phyloP scores from a whole-genome alignment of 2,113 vertebrate genomes.

The Melanerpes formicivorus region DNA sequence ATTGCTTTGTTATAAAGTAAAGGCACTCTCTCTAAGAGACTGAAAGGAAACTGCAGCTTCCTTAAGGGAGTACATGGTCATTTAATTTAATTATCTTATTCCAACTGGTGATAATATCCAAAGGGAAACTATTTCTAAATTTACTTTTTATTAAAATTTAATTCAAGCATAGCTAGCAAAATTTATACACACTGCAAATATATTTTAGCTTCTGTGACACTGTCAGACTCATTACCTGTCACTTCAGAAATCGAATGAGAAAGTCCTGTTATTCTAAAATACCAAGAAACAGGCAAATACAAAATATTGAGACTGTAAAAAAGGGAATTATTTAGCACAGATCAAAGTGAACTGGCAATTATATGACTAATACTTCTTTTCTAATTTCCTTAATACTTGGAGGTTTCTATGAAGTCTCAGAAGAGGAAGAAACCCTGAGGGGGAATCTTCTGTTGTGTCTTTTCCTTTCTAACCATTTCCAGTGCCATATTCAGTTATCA shows the following conservation, averaged over 20 bases:
- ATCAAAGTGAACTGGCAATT: not conserved
- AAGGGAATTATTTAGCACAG: not conserved
- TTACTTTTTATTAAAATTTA: slow-evolving; percentile 50
- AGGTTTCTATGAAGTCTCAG: not conserved
- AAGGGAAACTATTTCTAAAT: slow-evolving; percentile 53
- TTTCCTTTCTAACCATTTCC: not conserved
- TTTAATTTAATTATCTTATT: slow-evolving; percentile 51
- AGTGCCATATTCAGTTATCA: not conserved
- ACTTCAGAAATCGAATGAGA: not conserved
- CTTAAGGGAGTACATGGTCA: slow-evolving; percentile 26
- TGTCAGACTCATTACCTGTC: not conserved
- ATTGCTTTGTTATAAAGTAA: slow-evolving; percentile 44
- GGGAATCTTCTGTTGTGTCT: not conserved
- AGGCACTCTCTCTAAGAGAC: not conserved
- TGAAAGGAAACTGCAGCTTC: slow-evolving; percentile 39
- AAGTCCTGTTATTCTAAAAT: not conserved
- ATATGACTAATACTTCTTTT: not conserved
- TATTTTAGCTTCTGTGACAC: not conserved
- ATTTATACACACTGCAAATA: not conserved
- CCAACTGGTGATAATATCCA: slow-evolving; percentile 14
- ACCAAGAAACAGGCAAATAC: not conserved
- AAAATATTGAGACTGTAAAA: not conserved
- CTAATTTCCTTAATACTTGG: not conserved
- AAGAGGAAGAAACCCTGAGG: not conserved
- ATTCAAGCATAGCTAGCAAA: not conserved